A percentile compares a stretch with the other conserved stretches of the same genome.
These are phyloP conservation scores for Tetranychus truncatus DNA, from an alignment of 2,888 invertebrate genomes.

Conservation along the genomic window DNA sequence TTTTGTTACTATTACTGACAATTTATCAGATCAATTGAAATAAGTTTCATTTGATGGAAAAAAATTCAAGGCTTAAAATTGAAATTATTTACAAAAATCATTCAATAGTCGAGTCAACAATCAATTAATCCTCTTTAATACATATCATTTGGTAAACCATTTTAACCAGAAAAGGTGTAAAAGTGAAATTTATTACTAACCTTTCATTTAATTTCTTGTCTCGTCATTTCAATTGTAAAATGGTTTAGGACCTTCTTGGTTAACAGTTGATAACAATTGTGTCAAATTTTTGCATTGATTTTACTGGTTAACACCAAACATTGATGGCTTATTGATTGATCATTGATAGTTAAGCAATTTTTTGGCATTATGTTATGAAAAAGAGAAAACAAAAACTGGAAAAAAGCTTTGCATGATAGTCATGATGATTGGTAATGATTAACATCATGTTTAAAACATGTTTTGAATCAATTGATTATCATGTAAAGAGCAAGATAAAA, in stretches of 20 bases:
- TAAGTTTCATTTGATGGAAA: background rate
- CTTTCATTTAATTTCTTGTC: too few species aligned
- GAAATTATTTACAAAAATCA: too few species aligned
- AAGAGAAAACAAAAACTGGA: background rate
- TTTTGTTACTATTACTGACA: background rate
- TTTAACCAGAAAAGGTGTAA: too few species aligned
- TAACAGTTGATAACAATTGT: background rate
- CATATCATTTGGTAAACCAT: background rate
- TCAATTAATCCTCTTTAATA: background rate
- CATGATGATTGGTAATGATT: too few species aligned
- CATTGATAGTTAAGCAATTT: background rate
- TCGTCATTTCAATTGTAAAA: background rate
- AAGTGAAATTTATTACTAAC: too few species aligned
- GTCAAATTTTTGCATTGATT: too few species aligned
- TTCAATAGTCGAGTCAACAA: background rate
- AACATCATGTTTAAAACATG: too few species aligned
- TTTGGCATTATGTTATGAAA: background rate
- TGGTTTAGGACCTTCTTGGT: background rate
- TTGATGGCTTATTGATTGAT: background rate
- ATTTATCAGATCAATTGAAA: background rate
- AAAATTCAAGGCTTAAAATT: background rate
- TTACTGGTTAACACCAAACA: background rate
- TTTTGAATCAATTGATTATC: too few species aligned
- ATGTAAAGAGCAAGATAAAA: too few species aligned
- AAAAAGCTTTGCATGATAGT: background rate